Percentiles rank a stretch among this genome's conserved stretches.
These are phyloP conservation scores for Nyctibius grandis DNA, from an alignment of 2,797 vertebrate genomes.

Conservation along the genomic window DNA sequence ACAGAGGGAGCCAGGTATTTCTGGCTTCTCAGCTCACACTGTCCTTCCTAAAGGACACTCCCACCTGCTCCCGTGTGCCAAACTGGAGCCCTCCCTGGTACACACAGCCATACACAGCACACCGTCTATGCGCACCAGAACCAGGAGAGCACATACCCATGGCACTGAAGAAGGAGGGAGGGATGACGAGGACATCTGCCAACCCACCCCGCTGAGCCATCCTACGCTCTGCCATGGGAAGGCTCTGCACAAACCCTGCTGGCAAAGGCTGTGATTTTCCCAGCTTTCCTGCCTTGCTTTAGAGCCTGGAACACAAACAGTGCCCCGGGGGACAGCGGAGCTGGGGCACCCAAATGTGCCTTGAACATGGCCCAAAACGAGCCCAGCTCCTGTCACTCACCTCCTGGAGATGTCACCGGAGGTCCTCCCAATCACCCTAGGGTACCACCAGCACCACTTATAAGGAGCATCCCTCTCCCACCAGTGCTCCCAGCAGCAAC, in stretches of 20 bases:
- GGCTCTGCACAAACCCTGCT: not conserved
- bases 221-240: not conserved
- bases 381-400: not conserved
- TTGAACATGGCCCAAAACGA: not conserved
- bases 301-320: not conserved
- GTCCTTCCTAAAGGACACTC: not conserved
- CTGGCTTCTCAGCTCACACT: not conserved
- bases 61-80: not conserved
- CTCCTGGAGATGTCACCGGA: not conserved
- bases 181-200: not conserved
- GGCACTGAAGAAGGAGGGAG: not conserved
- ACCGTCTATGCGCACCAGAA: not conserved
- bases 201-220: not conserved
- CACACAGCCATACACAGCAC: not conserved
- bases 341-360: fast-evolving
- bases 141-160: not conserved
- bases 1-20: fast-evolving
- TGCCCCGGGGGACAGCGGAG: fast-evolving
- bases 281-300: not conserved
- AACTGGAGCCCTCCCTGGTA: not conserved
- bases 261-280: not conserved
- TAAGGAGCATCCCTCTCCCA: not conserved
- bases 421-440: not conserved
- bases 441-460: not conserved
- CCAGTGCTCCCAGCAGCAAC: not conserved